phyloP scores from a whole-genome alignment of 1,140 invertebrate species.

The Pachyrhynchus sulphureomaculatus region DNA sequence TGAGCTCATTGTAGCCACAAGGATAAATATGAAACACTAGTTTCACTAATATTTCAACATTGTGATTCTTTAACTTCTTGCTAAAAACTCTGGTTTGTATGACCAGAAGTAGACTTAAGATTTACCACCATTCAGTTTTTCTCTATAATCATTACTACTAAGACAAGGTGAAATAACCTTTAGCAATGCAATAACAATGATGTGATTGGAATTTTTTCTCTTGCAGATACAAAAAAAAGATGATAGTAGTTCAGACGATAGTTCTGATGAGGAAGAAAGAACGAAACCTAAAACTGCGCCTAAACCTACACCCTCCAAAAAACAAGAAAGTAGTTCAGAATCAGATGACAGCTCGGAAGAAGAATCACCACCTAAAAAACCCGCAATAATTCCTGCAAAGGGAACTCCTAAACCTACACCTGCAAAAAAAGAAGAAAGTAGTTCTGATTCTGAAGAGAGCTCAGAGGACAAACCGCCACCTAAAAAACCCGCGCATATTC shows the following conservation, averaged over 20 bases:
- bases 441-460: constrained; percentile 16
- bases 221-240: too few relatives aligned
- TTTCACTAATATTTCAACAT: too few relatives aligned
- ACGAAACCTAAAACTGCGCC: neutral
- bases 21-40: too few relatives aligned
- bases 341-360: constrained; percentile 9
- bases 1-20: too few relatives aligned
- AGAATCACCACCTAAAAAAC: neutral
- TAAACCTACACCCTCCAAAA: neutral
- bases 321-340: constrained; percentile 12
- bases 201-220: too few relatives aligned
- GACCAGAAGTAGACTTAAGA: too few relatives aligned
- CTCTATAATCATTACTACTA: too few relatives aligned
- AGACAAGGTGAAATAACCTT: too few relatives aligned
- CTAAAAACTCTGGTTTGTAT: too few relatives aligned
- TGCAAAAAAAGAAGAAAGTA: constrained; percentile 13
- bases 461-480: constrained; percentile 8
- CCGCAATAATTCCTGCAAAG: neutral
- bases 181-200: too few relatives aligned
- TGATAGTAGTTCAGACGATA: constrained; percentile 47
- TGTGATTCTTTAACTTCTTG: too few relatives aligned
- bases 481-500: constrained; percentile 4
- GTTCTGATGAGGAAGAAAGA: constrained; percentile 39
- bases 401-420: neutral
- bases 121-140: too few relatives aligned